Base-by-base conservation (phyloP, 2,113 vertebrate species). In the Oryzias javanicus region DNA sequence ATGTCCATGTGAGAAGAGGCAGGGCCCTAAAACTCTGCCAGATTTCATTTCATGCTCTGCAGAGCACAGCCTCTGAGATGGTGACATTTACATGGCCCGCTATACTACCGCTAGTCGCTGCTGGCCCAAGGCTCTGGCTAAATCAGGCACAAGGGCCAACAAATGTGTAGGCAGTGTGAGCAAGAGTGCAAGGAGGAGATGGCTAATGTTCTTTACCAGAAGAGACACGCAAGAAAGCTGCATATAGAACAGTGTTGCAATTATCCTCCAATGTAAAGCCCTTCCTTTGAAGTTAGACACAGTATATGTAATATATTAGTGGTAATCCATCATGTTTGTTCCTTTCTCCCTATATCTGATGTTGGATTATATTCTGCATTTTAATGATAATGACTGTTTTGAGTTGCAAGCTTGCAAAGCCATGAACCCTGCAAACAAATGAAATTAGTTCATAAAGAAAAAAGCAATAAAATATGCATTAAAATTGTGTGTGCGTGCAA, bases 1-100 rank as follows among this genome's bases (percentile, higher is more conserved):
- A 80, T 74, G 69, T 65, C 74, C 80, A 79, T 76, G 81, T 70
- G 74, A 68, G 76, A 72, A 69, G 72, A 86, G 76, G 76, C 79
- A 78, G 61, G 76, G 78, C 74, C 82, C 76, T 85, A 78, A 84
- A 89, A 90, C 78, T 84, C 84, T 90, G 89, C 84, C 89, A 91
- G 83, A 89, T 90, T 90, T 89, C 78, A 91, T 91, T 92, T 91
- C 85, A 88, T 78, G 88, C 86, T 89, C 83, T 5, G 70, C 74
- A 80, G 87, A 90, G 79, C 89, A 86, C 80, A 73, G 85, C 77
- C 67, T 84, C 78, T 66, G 80, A 88, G 86, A 88, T 70, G 74
- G 80, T 91, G 89, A 90, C 90, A 90, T 91, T 90, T 91, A 88
- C 86, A 87, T 86, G 83, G 86, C 78, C 76, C 74, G 79, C 80